A percentile compares a stretch with the other conserved stretches of the same genome.
phyloP scores from a whole-genome alignment of 2,797 vertebrate species.

The Erpetoichthys calabaricus region DNA sequence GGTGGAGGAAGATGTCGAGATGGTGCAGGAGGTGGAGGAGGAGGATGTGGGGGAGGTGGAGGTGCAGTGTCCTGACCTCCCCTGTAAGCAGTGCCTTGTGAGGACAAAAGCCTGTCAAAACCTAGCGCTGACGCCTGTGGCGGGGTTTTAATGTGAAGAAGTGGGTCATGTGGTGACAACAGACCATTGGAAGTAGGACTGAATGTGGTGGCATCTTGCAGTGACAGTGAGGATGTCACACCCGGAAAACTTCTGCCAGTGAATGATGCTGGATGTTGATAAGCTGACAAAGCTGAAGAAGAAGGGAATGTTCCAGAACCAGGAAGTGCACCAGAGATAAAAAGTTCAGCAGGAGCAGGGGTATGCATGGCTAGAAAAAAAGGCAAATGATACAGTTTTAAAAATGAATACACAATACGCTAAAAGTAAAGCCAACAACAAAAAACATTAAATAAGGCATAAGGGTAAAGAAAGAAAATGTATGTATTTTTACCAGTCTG shows the following conservation, averaged over 20 bases:
- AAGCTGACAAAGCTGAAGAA: conserved; percentile 82
- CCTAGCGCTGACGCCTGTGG: conserved; percentile 72
- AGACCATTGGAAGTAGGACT: conserved; percentile 88
- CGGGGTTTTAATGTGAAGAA: conserved; percentile 81
- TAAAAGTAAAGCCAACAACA: too few species aligned
- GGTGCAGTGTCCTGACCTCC: conserved; percentile 63
- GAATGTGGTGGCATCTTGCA: conserved; percentile 82
- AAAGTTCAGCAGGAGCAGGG: conserved; percentile 80
- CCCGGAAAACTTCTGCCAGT: conserved; percentile 81
- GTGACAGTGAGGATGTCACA: conserved; percentile 65
- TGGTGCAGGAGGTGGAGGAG: conserved; percentile 42
- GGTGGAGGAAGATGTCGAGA: conserved; percentile 41
- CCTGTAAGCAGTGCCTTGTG: conserved; percentile 59
- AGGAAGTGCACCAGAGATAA: conserved; percentile 84
- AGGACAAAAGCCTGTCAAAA: conserved; percentile 76
- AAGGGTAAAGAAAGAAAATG: too few species aligned
- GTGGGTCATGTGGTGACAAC: conserved; percentile 78
- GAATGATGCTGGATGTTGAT: conserved; percentile 88
- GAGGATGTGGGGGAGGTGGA: conserved; percentile 32
- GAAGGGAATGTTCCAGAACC: conserved; percentile 84
- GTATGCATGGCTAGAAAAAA: conserved; percentile 74
- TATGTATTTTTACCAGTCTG: conserved; percentile 72
- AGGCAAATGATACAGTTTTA: too few species aligned
- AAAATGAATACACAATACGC: too few species aligned
- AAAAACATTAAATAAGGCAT: too few species aligned